Conservation (phyloP, 2,888 invertebrate genomes). For the Amiota mariae region DNA sequence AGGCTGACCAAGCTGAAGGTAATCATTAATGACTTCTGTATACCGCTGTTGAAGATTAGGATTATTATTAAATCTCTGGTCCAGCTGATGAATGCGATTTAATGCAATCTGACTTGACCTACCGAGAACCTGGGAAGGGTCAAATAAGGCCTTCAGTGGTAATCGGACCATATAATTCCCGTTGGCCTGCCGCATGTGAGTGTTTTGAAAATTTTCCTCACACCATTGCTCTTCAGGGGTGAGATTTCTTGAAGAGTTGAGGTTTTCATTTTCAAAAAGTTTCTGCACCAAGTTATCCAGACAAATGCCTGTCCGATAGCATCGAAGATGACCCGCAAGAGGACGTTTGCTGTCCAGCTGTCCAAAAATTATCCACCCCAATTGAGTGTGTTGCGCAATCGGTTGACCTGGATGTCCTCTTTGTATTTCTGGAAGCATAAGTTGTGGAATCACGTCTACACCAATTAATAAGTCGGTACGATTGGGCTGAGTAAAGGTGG, state of each 20-base stretch:
- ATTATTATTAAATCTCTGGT: neutral
- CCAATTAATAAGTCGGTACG: neutral
- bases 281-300: neutral
- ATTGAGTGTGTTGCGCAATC: slow-evolving; percentile 21
- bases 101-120: neutral
- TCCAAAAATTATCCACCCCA: slow-evolving; percentile 11
- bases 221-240: slow-evolving; percentile 2
- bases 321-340: no score
- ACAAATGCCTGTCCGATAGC: no score
- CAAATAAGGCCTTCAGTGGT: no score
- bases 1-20: no score
- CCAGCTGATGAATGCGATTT: neutral
- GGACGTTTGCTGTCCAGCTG: neutral
- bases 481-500: neutral
- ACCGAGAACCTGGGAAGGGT: neutral
- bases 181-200: no score
- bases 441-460: neutral
- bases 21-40: no score
- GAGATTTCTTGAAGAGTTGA: neutral
- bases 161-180: no score
- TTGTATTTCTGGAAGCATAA: neutral
- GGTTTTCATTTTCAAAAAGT: neutral
- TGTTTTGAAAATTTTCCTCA: neutral
- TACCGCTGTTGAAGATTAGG: neutral
- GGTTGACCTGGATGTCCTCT: neutral